Base-by-base conservation (phyloP, 2,888 invertebrate genomes). In the Miltochrista miniata region DNA sequence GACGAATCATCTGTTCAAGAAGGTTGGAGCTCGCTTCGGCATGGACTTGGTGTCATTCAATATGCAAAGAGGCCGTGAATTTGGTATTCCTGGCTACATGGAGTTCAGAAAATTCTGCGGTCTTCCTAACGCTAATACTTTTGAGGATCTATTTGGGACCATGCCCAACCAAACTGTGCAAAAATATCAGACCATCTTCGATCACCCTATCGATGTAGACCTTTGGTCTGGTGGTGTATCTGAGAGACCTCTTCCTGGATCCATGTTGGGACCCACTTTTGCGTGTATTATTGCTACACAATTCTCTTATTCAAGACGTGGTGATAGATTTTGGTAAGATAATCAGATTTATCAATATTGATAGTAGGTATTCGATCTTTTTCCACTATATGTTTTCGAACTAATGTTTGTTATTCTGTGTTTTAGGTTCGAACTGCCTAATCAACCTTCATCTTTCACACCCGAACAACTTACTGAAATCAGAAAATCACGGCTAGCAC, bases 141-240 rank as follows among this genome's bases (percentile, higher is more conserved):
- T 96, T 87, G 95, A 96, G 50, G 97, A 96, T 62, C 92, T 98
- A 61, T 95, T 95, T 63, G 97, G 96, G 29, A 94, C 96, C 42
- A 97, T 98, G 97, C 95, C 96, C 4, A 98, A 98, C 76, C 96
- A 96, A 58, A 98, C 98, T 1, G 95, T 97, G 42, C 89, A 94
- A 51, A 94, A 96, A 81, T 97, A 97, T 77, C 93, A 95, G 65
- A 94, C 95, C 3, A 96, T 97, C 73, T 97, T 96, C 75, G 96
- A 96, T 94, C 96, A 97, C 82, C 97, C 98, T 1, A 93, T 95
- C 54, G 98, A 98, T 82, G 96, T 98, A 41, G 98, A 98, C 91
- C 92, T 98, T 48, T 98, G 98, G 97, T 97, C 97, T 13, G 98
- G 98, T 43, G 98, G 98, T 42, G 97, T 98, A 7, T 97, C 98